Conservation (phyloP, 2,113 vertebrate genomes). For the Archilochus colubris region DNA sequence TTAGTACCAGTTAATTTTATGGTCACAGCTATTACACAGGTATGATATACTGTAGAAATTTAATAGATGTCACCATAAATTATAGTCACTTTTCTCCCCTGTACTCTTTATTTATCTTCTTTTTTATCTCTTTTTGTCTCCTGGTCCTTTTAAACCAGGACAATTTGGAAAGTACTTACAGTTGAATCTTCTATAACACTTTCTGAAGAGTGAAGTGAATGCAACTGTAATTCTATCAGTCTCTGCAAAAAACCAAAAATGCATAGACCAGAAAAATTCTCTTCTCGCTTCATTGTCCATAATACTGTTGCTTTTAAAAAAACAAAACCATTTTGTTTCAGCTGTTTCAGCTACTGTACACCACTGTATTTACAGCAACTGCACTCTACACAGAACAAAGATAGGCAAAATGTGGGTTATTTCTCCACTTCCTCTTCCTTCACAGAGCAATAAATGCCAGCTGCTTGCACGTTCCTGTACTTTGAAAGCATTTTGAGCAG, state of each 20-base stretch:
- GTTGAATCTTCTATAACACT: conserved; percentile 48
- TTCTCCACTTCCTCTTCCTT: background rate
- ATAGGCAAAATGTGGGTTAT: background rate
- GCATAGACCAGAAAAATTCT: background rate
- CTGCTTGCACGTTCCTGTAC: background rate
- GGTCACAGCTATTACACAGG: conserved; percentile 64
- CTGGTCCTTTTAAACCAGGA: too few species aligned
- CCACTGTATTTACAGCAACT: background rate
- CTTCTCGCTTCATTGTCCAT: background rate
- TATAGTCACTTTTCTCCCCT: conserved; percentile 42
- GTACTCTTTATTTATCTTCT: background rate
- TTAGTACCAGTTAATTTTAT: conserved; percentile 73
- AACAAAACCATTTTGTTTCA: background rate
- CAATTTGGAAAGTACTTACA: conserved; percentile 26
- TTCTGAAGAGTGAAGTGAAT: background rate
- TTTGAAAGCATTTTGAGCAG: background rate
- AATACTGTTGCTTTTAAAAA: background rate
- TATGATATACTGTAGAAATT: conserved; percentile 68
- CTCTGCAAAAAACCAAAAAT: conserved; percentile 5
- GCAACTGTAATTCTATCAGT: conserved; percentile 1
- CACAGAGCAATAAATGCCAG: background rate
- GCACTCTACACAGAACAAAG: background rate
- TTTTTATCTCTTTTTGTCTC: too few species aligned
- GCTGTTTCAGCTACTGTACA: background rate
- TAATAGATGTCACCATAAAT: conserved; percentile 69